These are phyloP conservation scores for Grallaria varia DNA, from an alignment of 2,113 vertebrate species.

Conservation along the genomic window DNA sequence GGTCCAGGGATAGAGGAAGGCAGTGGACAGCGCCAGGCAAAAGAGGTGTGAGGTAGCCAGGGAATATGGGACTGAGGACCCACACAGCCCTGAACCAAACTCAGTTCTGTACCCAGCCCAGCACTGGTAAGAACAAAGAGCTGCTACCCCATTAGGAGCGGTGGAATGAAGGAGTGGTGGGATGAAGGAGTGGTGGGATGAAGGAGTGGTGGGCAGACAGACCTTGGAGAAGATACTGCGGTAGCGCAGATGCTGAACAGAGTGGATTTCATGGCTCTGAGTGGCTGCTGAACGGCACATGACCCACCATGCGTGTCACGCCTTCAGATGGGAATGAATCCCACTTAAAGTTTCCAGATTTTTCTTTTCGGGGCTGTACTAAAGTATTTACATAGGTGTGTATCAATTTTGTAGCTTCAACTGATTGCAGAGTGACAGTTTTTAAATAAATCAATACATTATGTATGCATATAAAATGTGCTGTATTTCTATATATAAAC, in stretches of 20 bases:
- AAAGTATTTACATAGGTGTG: background rate
- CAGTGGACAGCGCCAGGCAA: background rate
- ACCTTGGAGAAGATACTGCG: background rate
- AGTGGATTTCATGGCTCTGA: background rate
- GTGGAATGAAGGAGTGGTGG: background rate
- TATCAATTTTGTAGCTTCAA: background rate
- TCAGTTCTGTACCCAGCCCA: background rate
- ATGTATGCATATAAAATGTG: background rate
- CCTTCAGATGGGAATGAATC: background rate
- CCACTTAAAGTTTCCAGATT: background rate
- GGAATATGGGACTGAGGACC: too few relatives aligned
- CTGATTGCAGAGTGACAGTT: background rate
- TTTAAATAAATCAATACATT: constrained; percentile 32
- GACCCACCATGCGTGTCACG: background rate
- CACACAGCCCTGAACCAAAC: background rate
- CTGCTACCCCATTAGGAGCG: background rate
- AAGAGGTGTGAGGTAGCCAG: background rate
- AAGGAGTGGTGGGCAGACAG: background rate
- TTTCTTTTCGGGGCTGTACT: background rate
- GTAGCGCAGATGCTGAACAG: background rate
- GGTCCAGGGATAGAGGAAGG: background rate
- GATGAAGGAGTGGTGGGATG: background rate
- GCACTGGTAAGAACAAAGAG: background rate
- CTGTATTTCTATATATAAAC: constrained; percentile 39
- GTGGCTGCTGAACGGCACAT: accelerated